Evolutionary conservation across 2,888 invertebrate species (phyloP).

Genomic region (Limnephilus lunatus): DNA sequence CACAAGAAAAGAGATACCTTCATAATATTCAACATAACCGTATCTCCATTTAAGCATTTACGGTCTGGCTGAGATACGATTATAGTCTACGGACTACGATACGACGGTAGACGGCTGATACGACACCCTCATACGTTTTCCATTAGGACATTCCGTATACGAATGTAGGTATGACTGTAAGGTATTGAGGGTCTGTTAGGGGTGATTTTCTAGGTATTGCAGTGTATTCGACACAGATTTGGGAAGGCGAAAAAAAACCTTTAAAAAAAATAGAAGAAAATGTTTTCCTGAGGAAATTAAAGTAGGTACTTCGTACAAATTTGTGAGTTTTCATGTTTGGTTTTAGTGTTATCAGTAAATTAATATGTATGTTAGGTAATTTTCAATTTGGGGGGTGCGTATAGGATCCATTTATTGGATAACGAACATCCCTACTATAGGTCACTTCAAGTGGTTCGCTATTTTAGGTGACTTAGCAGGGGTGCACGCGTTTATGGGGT

Average conservation of each 20-base stretch:
- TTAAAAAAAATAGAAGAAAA: background rate
- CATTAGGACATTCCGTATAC: background rate
- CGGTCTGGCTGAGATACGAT: background rate
- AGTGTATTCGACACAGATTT: background rate
- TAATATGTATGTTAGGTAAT: background rate
- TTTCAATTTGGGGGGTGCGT: no score
- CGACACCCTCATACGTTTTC: background rate
- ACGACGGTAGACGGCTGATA: background rate
- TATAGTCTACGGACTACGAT: background rate
- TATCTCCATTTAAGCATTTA: background rate
- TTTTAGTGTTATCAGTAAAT: background rate
- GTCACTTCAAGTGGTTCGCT: no score
- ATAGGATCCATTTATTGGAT: no score
- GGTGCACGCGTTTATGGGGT: no score
- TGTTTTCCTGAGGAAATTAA: background rate
- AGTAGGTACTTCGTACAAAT: background rate
- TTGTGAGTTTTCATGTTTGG: background rate
- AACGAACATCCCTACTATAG: no score
- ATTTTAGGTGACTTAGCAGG: no score
- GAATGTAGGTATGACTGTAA: background rate
- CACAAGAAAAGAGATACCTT: background rate
- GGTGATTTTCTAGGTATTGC: background rate
- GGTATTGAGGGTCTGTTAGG: background rate
- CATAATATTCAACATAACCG: slow-evolving; percentile 2
- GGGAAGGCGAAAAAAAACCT: background rate